These are phyloP conservation scores for Neodon shergylaensis DNA, from an alignment of 2,113 vertebrate genomes.

Conservation along the genomic window DNA sequence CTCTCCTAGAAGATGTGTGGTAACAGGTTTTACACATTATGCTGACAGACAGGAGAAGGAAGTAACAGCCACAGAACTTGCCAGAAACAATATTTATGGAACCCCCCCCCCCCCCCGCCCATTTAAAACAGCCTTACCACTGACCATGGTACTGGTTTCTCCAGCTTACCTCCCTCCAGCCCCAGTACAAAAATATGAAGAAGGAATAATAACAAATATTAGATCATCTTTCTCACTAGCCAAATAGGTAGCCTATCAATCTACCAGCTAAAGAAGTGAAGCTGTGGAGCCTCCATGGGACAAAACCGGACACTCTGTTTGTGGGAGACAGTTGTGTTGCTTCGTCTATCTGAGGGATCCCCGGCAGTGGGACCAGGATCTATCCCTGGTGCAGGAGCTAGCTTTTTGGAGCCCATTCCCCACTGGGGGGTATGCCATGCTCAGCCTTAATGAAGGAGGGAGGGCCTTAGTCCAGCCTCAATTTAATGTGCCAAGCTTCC, in stretches of 20 bases:
- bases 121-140: slow-evolving; percentile 63
- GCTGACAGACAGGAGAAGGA: background rate
- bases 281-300: too few relatives aligned
- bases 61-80: background rate
- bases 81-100: background rate
- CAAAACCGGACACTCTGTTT: too few relatives aligned
- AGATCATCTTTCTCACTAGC: background rate
- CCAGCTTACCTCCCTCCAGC: background rate
- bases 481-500: too few relatives aligned
- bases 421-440: too few relatives aligned
- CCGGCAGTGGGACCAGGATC: too few relatives aligned
- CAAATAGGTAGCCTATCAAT: background rate
- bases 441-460: too few relatives aligned
- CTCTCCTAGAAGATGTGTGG: background rate
- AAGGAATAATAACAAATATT: background rate
- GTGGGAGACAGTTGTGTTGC: too few relatives aligned
- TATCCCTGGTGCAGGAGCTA: too few relatives aligned
- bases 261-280: background rate
- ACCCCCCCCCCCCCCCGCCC: background rate
- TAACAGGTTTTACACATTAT: background rate
- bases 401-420: too few relatives aligned
- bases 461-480: too few relatives aligned
- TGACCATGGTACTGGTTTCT: background rate
- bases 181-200: background rate
- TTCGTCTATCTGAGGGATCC: too few relatives aligned